Evolutionary conservation across 1,140 invertebrate genomes (phyloP).

Genomic region (Drosophila kurseongensis): DNA sequence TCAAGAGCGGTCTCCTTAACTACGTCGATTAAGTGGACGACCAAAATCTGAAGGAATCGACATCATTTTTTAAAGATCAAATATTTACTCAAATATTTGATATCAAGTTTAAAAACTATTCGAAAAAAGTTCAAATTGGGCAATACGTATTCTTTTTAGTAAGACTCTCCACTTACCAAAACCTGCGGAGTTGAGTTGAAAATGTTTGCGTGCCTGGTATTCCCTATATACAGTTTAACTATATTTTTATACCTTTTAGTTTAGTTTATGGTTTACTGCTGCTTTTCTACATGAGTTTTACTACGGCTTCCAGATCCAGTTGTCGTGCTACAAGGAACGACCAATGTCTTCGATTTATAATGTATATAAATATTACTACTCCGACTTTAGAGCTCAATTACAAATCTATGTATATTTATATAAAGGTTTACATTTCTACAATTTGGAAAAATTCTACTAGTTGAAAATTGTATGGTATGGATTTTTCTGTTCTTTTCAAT

Average conservation of each 20-base stretch:
- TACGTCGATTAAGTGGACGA: slow-evolving; percentile 29
- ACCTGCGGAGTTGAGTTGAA: slow-evolving; percentile 11
- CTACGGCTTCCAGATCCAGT: slow-evolving; percentile 13
- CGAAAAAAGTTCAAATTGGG: neutral
- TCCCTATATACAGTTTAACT: slow-evolving; percentile 45
- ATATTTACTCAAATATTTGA: neutral
- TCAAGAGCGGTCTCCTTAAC: slow-evolving; percentile 41
- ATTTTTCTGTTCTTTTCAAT: slow-evolving; percentile 24
- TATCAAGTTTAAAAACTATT: neutral
- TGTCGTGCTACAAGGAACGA: slow-evolving; percentile 19
- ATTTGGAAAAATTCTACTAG: slow-evolving; percentile 79
- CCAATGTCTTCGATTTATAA: slow-evolving; percentile 30
- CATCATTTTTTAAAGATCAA: neutral
- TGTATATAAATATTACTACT: slow-evolving; percentile 33
- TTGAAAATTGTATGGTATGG: slow-evolving; percentile 59
- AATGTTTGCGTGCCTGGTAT: slow-evolving; percentile 23
- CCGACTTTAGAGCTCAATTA: slow-evolving; percentile 32
- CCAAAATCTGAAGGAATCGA: slow-evolving; percentile 1
- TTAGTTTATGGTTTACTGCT: slow-evolving; percentile 19
- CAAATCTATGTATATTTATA: slow-evolving; percentile 52
- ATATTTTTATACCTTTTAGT: slow-evolving; percentile 24
- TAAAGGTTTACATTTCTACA: slow-evolving; percentile 65
- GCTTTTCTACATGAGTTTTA: slow-evolving; percentile 35
- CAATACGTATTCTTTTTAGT: neutral
- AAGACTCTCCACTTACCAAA: slow-evolving; percentile 22